Conservation (phyloP, 2,797 vertebrate species). For the Eremophila alpestris region DNA sequence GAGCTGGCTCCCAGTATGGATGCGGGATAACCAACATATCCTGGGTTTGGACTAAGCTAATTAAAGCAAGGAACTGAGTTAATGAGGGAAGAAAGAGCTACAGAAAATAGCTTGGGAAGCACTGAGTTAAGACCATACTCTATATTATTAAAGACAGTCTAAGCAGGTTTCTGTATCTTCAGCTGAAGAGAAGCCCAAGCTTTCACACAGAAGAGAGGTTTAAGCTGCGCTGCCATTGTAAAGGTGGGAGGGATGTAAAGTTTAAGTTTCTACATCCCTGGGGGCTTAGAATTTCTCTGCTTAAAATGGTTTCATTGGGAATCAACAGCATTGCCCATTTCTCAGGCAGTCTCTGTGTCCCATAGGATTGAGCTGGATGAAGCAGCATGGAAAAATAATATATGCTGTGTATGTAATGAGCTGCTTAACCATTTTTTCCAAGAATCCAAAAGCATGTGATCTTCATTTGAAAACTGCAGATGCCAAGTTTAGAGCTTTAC, state of each 20-base stretch:
- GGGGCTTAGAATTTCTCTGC: background rate
- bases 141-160: background rate
- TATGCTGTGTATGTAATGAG: constrained; percentile 5
- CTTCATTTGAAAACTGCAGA: constrained; percentile 34
- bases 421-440: constrained; percentile 48
- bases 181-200: background rate
- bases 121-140: background rate
- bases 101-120: background rate
- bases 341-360: constrained; percentile 18
- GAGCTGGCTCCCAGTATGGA: background rate
- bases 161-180: background rate
- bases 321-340: constrained; percentile 15
- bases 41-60: background rate
- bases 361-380: constrained; percentile 48
- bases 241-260: background rate
- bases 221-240: background rate
- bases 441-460: constrained; percentile 38
- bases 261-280: background rate
- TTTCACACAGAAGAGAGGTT: background rate
- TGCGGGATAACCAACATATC: background rate
- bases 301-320: constrained; percentile 35
- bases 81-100: background rate
- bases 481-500: constrained; percentile 34
- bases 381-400: constrained; percentile 50
- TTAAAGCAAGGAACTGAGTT: background rate